phyloP scores from a whole-genome alignment of 1,140 invertebrate genomes.

The Medauroidea extradentata region DNA sequence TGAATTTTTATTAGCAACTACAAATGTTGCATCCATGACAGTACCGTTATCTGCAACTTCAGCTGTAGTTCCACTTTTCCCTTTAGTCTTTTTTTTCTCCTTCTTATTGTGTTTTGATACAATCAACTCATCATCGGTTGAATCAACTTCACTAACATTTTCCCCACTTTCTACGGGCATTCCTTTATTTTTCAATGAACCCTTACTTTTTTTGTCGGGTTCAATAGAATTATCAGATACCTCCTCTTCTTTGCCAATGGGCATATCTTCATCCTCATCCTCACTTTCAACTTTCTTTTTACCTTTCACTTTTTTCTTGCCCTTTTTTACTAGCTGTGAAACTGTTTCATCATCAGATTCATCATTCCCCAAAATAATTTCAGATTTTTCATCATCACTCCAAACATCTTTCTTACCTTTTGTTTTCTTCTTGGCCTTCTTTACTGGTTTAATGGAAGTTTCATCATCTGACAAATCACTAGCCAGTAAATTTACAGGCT shows the following conservation, averaged over 20 bases:
- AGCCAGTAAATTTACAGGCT: background rate
- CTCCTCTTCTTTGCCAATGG: conserved; percentile 2
- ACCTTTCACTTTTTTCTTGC: conserved; percentile 28
- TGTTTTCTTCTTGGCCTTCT: conserved; percentile 13
- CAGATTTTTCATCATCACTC: conserved; percentile 45
- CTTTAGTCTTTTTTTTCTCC: conserved; percentile 5
- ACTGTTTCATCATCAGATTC: conserved; percentile 28
- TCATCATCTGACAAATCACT: conserved; percentile 17
- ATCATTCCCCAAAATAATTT: conserved; percentile 9
- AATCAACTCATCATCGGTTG: no score
- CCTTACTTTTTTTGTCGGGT: no score
- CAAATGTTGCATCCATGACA: no score
- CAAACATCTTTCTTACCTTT: conserved; percentile 35
- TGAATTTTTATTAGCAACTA: no score
- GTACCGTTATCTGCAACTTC: background rate
- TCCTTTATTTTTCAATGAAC: no score
- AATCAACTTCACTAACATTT: no score
- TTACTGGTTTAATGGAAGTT: conserved; percentile 8
- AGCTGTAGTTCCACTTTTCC: background rate
- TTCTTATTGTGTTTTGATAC: background rate
- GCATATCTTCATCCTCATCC: conserved; percentile 7
- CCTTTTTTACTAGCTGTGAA: conserved; percentile 26
- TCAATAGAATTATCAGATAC: background rate
- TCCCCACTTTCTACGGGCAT: no score
- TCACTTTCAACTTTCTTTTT: conserved; percentile 38